These are phyloP conservation scores for Rhabdophis nuchalis DNA, from an alignment of 2,797 vertebrate genomes.

Conservation along the genomic window DNA sequence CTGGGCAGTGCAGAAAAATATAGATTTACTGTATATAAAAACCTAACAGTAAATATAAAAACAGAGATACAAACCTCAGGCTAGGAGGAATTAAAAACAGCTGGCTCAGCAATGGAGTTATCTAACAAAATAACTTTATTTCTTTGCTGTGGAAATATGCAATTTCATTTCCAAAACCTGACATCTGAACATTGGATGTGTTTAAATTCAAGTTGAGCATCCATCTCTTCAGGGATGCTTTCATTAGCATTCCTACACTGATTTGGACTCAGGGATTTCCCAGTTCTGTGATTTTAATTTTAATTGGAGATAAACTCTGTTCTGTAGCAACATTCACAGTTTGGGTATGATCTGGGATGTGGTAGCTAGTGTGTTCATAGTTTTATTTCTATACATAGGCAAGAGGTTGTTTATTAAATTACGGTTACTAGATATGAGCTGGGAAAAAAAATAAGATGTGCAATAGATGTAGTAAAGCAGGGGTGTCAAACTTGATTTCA, in stretches of 20 bases:
- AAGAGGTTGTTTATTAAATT: background rate
- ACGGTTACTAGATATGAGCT: background rate
- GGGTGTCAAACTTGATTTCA: no score
- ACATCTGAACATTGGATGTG: background rate
- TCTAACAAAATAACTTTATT: background rate
- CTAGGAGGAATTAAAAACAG: no score
- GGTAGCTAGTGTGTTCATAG: background rate
- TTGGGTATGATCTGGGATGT: background rate
- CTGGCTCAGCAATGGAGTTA: no score
- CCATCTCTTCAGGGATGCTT: background rate
- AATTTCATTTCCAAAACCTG: background rate
- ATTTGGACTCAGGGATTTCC: background rate
- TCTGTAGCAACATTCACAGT: background rate
- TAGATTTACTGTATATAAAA: no score
- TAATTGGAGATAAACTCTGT: background rate
- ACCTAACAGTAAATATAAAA: no score
- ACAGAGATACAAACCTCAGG: no score
- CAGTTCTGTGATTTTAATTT: background rate
- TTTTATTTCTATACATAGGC: background rate
- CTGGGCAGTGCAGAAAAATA: no score
- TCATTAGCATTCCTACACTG: background rate
- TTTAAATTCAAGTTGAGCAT: background rate
- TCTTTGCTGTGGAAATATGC: background rate
- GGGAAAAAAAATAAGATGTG: background rate
- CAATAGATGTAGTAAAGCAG: background rate